Base-by-base conservation (phyloP, 1,140 invertebrate genomes). In the Ceratosolen solmsi region DNA sequence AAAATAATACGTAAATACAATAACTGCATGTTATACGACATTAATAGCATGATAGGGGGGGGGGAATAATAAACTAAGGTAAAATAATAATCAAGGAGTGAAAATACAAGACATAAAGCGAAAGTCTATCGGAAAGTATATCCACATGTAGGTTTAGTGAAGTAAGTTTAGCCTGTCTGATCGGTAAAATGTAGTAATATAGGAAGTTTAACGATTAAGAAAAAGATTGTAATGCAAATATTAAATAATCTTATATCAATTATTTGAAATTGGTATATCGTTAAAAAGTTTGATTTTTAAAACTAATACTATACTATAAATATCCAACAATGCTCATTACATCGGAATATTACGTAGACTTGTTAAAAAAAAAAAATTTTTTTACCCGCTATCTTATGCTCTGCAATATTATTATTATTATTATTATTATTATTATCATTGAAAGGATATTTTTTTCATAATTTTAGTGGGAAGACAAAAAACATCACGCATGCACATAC, bases 11-110 rank as follows among this genome's bases (percentile, higher is more conserved):
- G 63, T 41, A 71, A 49, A 49, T 71, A 22, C 20, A 38, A 17
- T 68, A 38, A n/a, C 33, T 38, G 3, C 7, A 1, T 8, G 33
- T 68, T 68, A 38, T 20, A 20, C n/a, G 63, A 38, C 27, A 38
- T 33, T 5, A 13, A n/a, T n/a, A n/a, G 30, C 17, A 33, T 9
- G 30, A 20, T 17, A n/a, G 9, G 25, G 25, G 2, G n/a, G n/a
- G 20, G 33, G 33, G 2, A 60, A 60, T 63, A 33, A 63, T 63
- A 33, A 63, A 63, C 30, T 11, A 63, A 36, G 27, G 58, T 30
- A 60, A 60, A 54, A 54, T 54, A 54, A 60, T 60, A 60, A 60
- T 27, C n/a, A n/a, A 11, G 11, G 58, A 60, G 58, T 60, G 27
- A 60, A 60, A 60, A 60, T 33, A 63, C 17, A 7, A 33, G 60